phyloP scores from a whole-genome alignment of 2,888 invertebrate species.

The Nebria brevicollis region DNA sequence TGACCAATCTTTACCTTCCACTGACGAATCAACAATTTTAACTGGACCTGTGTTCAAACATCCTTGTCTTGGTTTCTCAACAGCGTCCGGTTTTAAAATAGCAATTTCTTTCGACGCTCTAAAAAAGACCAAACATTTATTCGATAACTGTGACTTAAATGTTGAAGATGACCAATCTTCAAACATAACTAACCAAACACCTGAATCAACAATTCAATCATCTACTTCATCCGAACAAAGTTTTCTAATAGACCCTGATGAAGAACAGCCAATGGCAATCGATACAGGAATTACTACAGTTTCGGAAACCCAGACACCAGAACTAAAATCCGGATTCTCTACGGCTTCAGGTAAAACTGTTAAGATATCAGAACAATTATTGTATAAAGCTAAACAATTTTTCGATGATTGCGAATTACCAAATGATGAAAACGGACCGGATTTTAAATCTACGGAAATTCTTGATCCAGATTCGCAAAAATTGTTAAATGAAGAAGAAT shows the following conservation, averaged over 20 bases:
- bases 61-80: slow-evolving; percentile 18
- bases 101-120: slow-evolving; percentile 16
- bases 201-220: background rate
- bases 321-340: slow-evolving; percentile 53
- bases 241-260: background rate
- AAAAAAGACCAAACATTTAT: slow-evolving; percentile 36
- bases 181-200: background rate
- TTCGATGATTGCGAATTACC: slow-evolving; percentile 12
- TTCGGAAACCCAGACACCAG: slow-evolving; percentile 49
- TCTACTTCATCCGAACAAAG: background rate
- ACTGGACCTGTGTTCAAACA: background rate
- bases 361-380: slow-evolving; percentile 57
- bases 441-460: slow-evolving; percentile 32
- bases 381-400: slow-evolving; percentile 55
- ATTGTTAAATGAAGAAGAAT: slow-evolving; percentile 50
- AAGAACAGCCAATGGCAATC: slow-evolving; percentile 58
- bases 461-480: slow-evolving; percentile 50
- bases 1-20: background rate
- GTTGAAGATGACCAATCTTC: slow-evolving; percentile 5
- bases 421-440: background rate
- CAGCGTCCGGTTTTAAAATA: slow-evolving; percentile 19
- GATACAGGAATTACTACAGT: slow-evolving; percentile 50
- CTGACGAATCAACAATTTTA: background rate
- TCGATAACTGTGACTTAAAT: slow-evolving; percentile 42
- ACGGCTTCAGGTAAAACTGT: slow-evolving; percentile 58